phyloP scores from a whole-genome alignment of 1,140 invertebrate species.

The Heliothis subflexa region DNA sequence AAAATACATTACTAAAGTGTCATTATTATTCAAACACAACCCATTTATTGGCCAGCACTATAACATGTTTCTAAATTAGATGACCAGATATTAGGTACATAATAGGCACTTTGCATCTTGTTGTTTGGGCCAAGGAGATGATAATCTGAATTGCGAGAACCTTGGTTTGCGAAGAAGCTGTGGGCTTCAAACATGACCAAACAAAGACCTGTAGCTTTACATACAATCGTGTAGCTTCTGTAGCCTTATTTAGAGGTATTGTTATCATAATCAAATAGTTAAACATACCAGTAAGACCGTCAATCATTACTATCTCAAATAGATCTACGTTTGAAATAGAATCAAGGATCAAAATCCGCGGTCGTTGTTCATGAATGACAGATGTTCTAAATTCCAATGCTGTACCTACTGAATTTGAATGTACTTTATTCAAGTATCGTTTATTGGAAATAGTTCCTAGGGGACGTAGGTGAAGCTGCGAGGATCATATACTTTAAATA shows the following conservation, averaged over 20 bases:
- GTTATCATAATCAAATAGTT: constrained; percentile 16
- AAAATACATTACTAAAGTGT: background rate
- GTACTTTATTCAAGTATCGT: constrained; percentile 12
- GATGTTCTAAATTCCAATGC: constrained; percentile 32
- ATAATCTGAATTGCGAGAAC: constrained; percentile 7
- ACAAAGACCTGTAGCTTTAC: background rate
- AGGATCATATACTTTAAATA: no score
- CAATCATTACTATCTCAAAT: constrained; percentile 10
- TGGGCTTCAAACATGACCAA: background rate
- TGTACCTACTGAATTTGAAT: constrained; percentile 14
- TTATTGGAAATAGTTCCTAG: no score
- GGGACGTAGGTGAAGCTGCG: no score
- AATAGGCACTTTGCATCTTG: background rate
- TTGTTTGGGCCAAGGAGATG: constrained; percentile 19
- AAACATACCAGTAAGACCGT: background rate
- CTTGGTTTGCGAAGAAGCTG: constrained; percentile 15
- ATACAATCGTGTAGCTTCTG: background rate
- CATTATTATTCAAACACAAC: constrained; percentile 16
- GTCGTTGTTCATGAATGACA: background rate
- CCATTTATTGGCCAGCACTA: background rate
- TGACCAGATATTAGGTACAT: constrained; percentile 20
- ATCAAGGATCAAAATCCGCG: background rate
- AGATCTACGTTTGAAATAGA: background rate
- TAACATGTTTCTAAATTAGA: constrained; percentile 19
- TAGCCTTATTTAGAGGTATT: background rate